Conservation (phyloP, 2,888 invertebrate genomes). For the Augiades crinisus region DNA sequence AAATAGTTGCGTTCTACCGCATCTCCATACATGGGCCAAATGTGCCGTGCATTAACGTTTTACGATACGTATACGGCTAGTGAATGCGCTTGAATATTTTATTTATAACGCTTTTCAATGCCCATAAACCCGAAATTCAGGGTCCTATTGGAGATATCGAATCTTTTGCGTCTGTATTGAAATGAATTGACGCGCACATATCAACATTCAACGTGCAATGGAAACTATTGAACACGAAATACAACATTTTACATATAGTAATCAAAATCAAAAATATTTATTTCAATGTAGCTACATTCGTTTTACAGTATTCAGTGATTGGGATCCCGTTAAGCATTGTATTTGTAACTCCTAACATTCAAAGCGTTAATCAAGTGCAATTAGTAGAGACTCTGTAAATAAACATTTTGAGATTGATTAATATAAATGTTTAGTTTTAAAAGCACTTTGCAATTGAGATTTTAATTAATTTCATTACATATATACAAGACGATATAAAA, state of each 20-base stretch:
- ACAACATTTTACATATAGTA: slow-evolving; percentile 11
- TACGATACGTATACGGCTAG: slow-evolving; percentile 10
- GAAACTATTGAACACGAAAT: slow-evolving; percentile 20
- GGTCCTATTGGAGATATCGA: slow-evolving; percentile 19
- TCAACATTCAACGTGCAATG: slow-evolving; percentile 23
- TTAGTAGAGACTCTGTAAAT: too few relatives aligned
- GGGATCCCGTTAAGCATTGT: too few relatives aligned
- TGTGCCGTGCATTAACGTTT: slow-evolving; percentile 20
- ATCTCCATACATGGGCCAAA: slow-evolving; percentile 20
- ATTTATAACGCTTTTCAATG: slow-evolving; percentile 24
- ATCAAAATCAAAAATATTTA: too few relatives aligned
- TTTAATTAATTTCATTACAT: too few relatives aligned
- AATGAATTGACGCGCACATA: slow-evolving; percentile 23
- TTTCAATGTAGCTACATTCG: too few relatives aligned
- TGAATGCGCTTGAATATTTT: slow-evolving; percentile 24
- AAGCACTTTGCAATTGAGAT: too few relatives aligned
- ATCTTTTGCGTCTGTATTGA: slow-evolving; percentile 23
- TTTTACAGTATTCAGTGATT: too few relatives aligned
- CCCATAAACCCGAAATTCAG: slow-evolving; percentile 19
- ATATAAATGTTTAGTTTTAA: too few relatives aligned
- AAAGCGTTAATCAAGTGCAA: too few relatives aligned
- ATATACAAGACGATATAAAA: too few relatives aligned
- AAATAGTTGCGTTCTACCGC: slow-evolving; percentile 22
- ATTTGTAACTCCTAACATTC: too few relatives aligned
- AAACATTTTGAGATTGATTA: too few relatives aligned